phyloP scores from a whole-genome alignment of 1,140 invertebrate species.

The Latrodectus geometricus region DNA sequence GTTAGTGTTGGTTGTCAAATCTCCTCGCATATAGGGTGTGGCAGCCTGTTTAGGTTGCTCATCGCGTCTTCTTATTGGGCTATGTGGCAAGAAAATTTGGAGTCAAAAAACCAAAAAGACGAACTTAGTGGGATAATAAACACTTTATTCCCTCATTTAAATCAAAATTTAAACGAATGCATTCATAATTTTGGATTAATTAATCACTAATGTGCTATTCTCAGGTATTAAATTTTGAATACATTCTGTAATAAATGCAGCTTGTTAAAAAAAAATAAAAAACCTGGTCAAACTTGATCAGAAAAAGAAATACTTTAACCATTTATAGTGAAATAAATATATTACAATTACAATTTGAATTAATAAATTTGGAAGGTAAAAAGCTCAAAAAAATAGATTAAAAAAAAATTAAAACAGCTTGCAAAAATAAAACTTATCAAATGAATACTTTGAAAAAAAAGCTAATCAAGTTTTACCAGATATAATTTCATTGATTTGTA shows the following conservation, averaged over 20 bases:
- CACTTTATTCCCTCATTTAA: neutral
- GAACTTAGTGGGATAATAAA: neutral
- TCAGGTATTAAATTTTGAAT: no score
- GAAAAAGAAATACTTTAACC: no score
- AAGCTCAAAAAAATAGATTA: no score
- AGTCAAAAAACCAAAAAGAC: constrained; percentile 32
- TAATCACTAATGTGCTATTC: no score
- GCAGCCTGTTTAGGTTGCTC: constrained; percentile 57
- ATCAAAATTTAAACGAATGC: neutral
- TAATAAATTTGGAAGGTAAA: no score
- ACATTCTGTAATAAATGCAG: no score
- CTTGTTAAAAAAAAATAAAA: no score
- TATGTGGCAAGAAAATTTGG: constrained; percentile 56
- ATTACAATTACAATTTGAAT: no score
- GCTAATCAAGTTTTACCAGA: neutral
- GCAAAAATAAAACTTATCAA: no score
- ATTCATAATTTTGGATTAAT: neutral
- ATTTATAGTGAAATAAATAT: no score
- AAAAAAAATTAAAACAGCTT: no score
- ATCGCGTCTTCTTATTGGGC: constrained; percentile 59
- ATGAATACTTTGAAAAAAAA: neutral
- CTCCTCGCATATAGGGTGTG: constrained; percentile 52
- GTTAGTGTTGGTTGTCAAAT: constrained; percentile 34
- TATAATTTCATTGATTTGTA: neutral
- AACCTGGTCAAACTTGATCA: no score